These are phyloP conservation scores for Trochalopteron elliotii DNA, from an alignment of 2,113 vertebrate species.

Conservation along the genomic window DNA sequence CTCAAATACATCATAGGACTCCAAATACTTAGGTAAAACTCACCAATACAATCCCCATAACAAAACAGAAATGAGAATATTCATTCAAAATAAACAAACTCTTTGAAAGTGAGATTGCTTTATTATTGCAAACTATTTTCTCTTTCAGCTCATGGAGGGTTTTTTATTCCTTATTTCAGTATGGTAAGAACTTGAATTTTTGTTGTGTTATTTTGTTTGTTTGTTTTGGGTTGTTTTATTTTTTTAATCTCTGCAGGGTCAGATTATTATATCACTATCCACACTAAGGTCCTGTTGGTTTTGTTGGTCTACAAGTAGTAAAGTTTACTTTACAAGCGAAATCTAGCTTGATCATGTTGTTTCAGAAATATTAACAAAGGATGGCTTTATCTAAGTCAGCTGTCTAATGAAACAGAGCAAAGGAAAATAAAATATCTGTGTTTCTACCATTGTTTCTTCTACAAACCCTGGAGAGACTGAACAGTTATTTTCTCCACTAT, in stretches of 20 bases:
- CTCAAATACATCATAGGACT: background rate
- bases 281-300: background rate
- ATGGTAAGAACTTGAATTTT: background rate
- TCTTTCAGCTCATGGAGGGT: background rate
- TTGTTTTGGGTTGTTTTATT: background rate
- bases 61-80: background rate
- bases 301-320: background rate
- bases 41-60: background rate
- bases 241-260: background rate
- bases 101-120: background rate
- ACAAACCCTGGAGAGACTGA: background rate
- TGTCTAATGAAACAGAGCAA: background rate
- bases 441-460: background rate
- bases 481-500: background rate
- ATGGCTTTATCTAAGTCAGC: background rate
- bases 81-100: background rate
- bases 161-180: background rate
- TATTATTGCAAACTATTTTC: background rate
- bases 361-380: background rate
- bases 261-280: background rate
- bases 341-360: background rate
- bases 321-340: background rate
- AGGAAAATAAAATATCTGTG: background rate
- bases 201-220: background rate
- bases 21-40: background rate